These are phyloP conservation scores for Apis dorsata DNA, from an alignment of 1,140 invertebrate species.

Conservation along the genomic window DNA sequence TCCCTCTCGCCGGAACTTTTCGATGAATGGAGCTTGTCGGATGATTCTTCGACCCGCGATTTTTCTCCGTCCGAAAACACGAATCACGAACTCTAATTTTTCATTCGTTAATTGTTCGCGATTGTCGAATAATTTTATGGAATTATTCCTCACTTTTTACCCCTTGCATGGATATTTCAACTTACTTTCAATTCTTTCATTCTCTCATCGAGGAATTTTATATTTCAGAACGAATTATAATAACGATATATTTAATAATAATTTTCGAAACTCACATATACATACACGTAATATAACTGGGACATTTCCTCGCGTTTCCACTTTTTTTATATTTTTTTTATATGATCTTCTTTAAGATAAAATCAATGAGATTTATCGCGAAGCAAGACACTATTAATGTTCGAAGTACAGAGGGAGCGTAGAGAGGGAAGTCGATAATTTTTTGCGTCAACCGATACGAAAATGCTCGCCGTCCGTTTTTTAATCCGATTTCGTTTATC, in stretches of 20 bases:
- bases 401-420: too few relatives aligned
- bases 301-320: too few relatives aligned
- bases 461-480: conserved; percentile 54
- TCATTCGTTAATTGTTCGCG: conserved; percentile 9
- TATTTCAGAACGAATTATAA: too few relatives aligned
- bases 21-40: neutral
- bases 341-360: neutral
- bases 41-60: conserved; percentile 6
- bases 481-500: conserved; percentile 67
- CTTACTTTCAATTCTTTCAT: neutral
- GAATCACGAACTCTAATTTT: conserved; percentile 7
- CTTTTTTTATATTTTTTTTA: too few relatives aligned
- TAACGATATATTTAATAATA: too few relatives aligned
- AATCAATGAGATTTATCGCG: neutral
- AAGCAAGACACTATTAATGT: neutral
- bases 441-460: conserved; percentile 1
- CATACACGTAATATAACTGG: too few relatives aligned
- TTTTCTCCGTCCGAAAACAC: neutral
- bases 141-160: too few relatives aligned
- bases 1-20: conserved; percentile 24
- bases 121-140: neutral
- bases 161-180: too few relatives aligned
- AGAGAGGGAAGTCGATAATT: neutral
- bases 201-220: neutral
- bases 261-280: rapidly evolving